Evolutionary conservation across 2,113 vertebrate species (phyloP).

Genomic region (Vombatus ursinus): DNA sequence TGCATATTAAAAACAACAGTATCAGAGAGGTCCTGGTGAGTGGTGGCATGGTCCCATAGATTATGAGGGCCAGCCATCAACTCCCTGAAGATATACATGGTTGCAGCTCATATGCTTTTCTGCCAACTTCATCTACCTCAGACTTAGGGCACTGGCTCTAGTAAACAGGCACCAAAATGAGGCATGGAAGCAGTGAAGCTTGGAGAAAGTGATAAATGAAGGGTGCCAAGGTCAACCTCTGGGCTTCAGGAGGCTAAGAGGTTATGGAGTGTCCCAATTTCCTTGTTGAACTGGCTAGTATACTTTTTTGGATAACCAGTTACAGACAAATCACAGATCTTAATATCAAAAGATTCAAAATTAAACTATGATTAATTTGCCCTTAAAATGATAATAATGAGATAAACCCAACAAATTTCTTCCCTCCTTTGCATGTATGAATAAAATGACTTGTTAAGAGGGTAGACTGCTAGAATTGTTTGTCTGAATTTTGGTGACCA

Average conservation of each 20-base stretch:
- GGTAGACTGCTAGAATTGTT: slow-evolving; percentile 40
- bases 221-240: neutral
- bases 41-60: neutral
- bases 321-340: slow-evolving; percentile 58
- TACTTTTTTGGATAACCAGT: slow-evolving; percentile 54
- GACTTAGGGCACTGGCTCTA: neutral
- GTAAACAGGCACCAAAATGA: slow-evolving; percentile 25
- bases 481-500: slow-evolving; percentile 44
- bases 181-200: neutral
- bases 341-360: slow-evolving; percentile 60
- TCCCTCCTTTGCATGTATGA: slow-evolving; percentile 53
- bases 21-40: neutral
- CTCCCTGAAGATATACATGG: neutral
- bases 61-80: neutral
- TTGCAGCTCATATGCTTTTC: slow-evolving; percentile 33
- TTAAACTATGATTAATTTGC: slow-evolving; percentile 60
- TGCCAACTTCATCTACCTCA: neutral
- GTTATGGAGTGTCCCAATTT: slow-evolving; percentile 23
- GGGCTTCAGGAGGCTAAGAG: neutral
- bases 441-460: slow-evolving; percentile 30
- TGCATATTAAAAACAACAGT: neutral
- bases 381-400: slow-evolving; percentile 41
- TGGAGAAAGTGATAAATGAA: neutral
- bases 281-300: slow-evolving; percentile 36
- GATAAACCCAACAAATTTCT: slow-evolving; percentile 17